Evolutionary conservation across 2,888 invertebrate species (phyloP), one percentile per base, ranked within the genome.

Genomic region (Lasioglossum villosulum): DNA sequence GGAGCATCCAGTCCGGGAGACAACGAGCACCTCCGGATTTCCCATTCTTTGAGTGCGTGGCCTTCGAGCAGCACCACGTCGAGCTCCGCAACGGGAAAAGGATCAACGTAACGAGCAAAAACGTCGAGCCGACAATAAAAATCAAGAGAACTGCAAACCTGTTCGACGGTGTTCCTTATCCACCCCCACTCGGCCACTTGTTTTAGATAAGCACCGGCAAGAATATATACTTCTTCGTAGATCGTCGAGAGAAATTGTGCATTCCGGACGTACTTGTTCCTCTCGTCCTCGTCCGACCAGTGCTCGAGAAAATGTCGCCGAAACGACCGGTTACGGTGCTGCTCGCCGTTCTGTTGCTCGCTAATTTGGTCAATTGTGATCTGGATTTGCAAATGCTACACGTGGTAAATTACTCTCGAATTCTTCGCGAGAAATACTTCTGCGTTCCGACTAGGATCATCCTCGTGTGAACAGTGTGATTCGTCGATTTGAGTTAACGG

Each of bases 371-470:
- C 74, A 68, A 75, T 27, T 86, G 88, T 73, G 86, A 91, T 59
- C 70, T 92, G 30, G 91, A 93, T 83, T 77, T 94, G 23, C 92
- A 93, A 83, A 83, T 94, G 76, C 84, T 94, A n/a, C 94, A 94
- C 87, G 93, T 93, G 94, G 94, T 94, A 93, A 93, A 89, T 77
- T 30, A 12, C 27, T 14, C 10, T 37, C 75, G 27, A 63, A 34
- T 72, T 30, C 8, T 12, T 48, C 30, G 23, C 48, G 45, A 16
- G 27, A 56, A 42, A 42, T 48, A 19, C 8, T 19, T 45, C 45
- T 10, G 34, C 30, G n/a, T 30, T 34, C 30, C 4, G 48, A 34
- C 14, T 6, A 30, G 19, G 12, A 45, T 45, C 27, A 8, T 73
- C n/a, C 12, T 72, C 45, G 16, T 19, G 16, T 72, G 52, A 72